A percentile compares a stretch with the other conserved stretches of the same genome.
phyloP scores from a whole-genome alignment of 2,888 invertebrate species.

The Platycheirus albimanus region DNA sequence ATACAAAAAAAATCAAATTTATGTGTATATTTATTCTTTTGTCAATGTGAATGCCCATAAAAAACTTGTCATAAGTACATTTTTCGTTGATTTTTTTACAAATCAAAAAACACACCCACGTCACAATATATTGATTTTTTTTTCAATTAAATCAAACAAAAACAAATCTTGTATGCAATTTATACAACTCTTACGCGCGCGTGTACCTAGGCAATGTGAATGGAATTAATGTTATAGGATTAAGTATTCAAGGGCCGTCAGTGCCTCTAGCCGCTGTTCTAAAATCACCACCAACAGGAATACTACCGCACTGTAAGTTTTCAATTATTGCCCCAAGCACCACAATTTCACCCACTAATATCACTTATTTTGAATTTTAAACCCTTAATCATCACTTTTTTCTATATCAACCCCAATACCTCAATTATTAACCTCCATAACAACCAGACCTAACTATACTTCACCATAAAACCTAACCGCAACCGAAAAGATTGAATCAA shows the following conservation, averaged over 20 bases:
- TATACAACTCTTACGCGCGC: conserved; percentile 51
- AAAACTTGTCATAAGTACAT: conserved; percentile 40
- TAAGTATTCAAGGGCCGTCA: conserved; percentile 84
- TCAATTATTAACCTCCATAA: conserved; percentile 56
- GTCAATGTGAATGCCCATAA: conserved; percentile 66
- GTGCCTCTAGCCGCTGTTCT: conserved; percentile 82
- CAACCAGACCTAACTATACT: conserved; percentile 15
- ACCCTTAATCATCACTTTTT: conserved; percentile 73
- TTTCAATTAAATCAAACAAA: conserved; percentile 17
- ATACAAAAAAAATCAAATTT: conserved; percentile 51
- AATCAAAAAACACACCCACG: conserved; percentile 32
- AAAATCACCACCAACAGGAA: conserved; percentile 78
- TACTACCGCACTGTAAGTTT: conserved; percentile 76
- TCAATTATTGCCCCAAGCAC: conserved; percentile 33
- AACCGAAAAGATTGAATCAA: conserved; percentile 55
- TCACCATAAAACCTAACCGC: conserved; percentile 47
- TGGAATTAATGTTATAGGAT: conserved; percentile 88
- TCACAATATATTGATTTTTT: conserved; percentile 4
- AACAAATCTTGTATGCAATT: conserved; percentile 42
- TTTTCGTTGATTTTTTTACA: conserved; percentile 40
- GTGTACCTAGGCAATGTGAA: conserved; percentile 86
- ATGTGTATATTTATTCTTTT: conserved; percentile 63
- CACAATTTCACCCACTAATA: conserved; percentile 68
- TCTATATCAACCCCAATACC: conserved; percentile 28
- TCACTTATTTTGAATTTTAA: conserved; percentile 5